Evolutionary conservation across 1,140 invertebrate species (phyloP).

Genomic region (Idris sp.): DNA sequence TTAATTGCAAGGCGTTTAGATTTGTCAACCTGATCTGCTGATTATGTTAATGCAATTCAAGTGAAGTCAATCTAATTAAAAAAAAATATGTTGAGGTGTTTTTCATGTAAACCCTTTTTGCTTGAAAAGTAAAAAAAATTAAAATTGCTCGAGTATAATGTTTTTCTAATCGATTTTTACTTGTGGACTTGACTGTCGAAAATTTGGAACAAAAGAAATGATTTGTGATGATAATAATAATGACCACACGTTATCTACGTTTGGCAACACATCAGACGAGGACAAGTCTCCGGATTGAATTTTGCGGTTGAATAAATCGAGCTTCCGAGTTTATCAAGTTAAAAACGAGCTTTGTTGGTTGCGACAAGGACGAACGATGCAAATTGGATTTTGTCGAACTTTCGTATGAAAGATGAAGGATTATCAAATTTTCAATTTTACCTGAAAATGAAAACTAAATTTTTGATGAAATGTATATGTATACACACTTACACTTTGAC

Average conservation of each 20-base stretch:
- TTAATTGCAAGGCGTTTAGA: constrained; percentile 15
- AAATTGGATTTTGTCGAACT: no score
- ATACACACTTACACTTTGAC: no score
- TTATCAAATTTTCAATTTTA: no score
- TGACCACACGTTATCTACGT: constrained; percentile 13
- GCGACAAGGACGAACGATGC: no score
- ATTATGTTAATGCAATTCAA: constrained; percentile 13
- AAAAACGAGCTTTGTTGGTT: constrained; percentile 22
- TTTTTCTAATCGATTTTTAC: no score
- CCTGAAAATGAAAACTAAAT: no score
- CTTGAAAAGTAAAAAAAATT: constrained; percentile 55
- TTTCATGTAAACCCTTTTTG: constrained; percentile 50
- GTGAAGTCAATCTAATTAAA: no score
- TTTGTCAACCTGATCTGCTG: constrained; percentile 3
- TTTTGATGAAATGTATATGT: no score
- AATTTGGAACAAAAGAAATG: constrained; percentile 31
- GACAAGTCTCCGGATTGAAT: constrained; percentile 24
- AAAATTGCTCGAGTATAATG: constrained; percentile 52
- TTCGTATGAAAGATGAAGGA: no score
- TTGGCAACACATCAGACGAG: not conserved
- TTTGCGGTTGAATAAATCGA: constrained; percentile 31
- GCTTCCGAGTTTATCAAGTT: constrained; percentile 27
- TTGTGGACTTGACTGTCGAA: constrained; percentile 37
- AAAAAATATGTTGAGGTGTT: no score
- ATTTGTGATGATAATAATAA: constrained; percentile 11